Percentiles rank a stretch among this genome's conserved stretches.
These are phyloP conservation scores for Diarsia brunnea DNA, from an alignment of 2,888 invertebrate species.

Conservation along the genomic window DNA sequence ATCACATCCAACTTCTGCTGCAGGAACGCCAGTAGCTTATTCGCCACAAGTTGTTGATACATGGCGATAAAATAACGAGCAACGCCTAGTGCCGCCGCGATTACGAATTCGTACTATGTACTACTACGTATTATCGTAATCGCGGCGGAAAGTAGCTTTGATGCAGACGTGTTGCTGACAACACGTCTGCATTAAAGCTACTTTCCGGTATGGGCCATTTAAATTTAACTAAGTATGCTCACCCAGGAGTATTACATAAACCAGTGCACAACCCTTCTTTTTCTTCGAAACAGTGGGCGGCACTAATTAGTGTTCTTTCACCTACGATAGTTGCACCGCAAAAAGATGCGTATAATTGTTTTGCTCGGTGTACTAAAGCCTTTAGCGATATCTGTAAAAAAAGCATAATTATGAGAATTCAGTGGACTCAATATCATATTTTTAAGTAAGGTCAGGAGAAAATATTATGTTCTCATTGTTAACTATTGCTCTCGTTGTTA, in stretches of 20 bases:
- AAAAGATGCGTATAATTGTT: constrained; percentile 68
- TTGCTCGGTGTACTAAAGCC: constrained; percentile 9
- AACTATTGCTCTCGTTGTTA: background rate
- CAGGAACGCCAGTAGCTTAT: too few relatives aligned
- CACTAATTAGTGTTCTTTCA: constrained; percentile 74
- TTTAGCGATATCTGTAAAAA: constrained; percentile 77
- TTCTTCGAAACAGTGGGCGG: constrained; percentile 80
- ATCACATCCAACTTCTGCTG: too few relatives aligned
- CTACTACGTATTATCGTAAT: too few relatives aligned
- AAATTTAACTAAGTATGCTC: background rate
- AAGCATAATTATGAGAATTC: background rate
- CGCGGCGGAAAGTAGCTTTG: too few relatives aligned
- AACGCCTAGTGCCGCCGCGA: too few relatives aligned
- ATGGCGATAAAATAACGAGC: too few relatives aligned
- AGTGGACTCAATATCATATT: background rate
- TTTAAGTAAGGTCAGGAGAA: background rate
- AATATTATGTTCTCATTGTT: background rate
- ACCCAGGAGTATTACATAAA: background rate
- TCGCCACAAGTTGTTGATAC: too few relatives aligned
- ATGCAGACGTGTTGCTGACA: too few relatives aligned
- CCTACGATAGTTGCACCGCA: constrained; percentile 79
- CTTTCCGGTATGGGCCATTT: background rate
- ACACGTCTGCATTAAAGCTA: background rate
- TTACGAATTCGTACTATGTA: too few relatives aligned
- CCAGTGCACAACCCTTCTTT: constrained; percentile 17